Percentiles rank a stretch among this genome's conserved stretches.
These are phyloP conservation scores for Bufo gargarizans DNA, from an alignment of 2,113 vertebrate genomes.

Conservation along the genomic window DNA sequence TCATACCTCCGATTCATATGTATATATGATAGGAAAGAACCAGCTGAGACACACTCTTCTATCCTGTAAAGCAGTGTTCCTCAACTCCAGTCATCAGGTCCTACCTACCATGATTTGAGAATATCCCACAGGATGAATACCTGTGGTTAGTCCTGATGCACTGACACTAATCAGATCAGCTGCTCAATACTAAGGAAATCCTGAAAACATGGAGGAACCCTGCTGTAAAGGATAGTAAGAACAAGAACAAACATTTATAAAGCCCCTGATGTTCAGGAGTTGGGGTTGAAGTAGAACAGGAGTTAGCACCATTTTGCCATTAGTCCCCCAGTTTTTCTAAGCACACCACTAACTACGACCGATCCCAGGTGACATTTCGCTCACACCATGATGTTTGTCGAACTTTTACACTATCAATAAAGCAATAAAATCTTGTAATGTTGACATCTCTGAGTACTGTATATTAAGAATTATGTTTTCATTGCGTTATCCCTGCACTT, in stretches of 20 bases:
- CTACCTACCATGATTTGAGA: no score
- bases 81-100: no score
- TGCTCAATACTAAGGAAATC: no score
- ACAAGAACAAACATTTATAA: background rate
- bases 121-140: no score
- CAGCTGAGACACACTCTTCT: background rate
- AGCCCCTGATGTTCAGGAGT: no score
- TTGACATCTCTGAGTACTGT: background rate
- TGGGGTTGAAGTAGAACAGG: no score
- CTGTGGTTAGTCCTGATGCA: no score
- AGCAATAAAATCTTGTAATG: background rate
- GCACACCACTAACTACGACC: background rate
- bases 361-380: background rate
- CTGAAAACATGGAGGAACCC: no score
- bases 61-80: background rate
- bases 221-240: background rate
- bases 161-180: no score
- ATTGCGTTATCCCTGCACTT: background rate
- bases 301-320: no score
- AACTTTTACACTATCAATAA: conserved; percentile 2
- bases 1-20: background rate
- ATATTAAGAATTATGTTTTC: background rate
- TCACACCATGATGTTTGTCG: background rate
- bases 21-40: background rate
- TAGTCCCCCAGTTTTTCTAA: background rate